phyloP scores from a whole-genome alignment of 2,797 vertebrate species.

The Epinephelus malabaricus region DNA sequence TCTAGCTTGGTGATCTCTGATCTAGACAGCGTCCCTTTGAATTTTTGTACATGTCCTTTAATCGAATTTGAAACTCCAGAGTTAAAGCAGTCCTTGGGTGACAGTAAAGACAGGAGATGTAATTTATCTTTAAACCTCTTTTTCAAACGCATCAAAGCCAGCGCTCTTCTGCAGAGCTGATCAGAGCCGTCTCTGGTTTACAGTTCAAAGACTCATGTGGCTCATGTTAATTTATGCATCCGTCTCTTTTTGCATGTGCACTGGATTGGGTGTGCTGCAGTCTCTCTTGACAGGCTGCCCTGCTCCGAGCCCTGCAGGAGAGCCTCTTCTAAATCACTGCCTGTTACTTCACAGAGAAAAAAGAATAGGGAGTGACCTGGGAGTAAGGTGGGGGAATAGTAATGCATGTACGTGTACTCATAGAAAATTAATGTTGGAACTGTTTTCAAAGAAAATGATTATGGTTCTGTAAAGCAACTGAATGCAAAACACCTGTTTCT shows the following conservation, averaged over 20 bases:
- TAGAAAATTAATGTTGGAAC: too few species aligned
- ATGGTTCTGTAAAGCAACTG: neutral
- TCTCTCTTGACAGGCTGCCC: constrained; percentile 29
- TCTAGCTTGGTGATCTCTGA: constrained; percentile 24
- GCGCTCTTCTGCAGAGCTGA: constrained; percentile 39
- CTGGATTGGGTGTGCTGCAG: constrained; percentile 3
- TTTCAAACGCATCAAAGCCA: constrained; percentile 70
- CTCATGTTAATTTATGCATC: constrained; percentile 65
- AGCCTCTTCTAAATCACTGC: constrained; percentile 31
- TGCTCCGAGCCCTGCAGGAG: constrained; percentile 6
- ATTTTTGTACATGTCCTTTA: constrained; percentile 24
- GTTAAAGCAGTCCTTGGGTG: constrained; percentile 38
- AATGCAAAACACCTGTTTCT: neutral
- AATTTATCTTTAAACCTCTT: constrained; percentile 59
- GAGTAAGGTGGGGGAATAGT: neutral
- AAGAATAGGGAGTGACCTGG: neutral
- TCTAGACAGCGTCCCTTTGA: constrained; percentile 18
- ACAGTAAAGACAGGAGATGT: constrained; percentile 42
- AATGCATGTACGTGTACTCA: neutral
- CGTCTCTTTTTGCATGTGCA: constrained; percentile 42
- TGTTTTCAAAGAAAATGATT: too few species aligned
- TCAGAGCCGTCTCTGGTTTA: constrained; percentile 49
- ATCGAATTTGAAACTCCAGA: constrained; percentile 46
- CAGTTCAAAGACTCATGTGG: constrained; percentile 62
- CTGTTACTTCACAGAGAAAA: constrained; percentile 24